phyloP scores from a whole-genome alignment of 2,888 invertebrate genomes.

The Rhagonycha fulva region DNA sequence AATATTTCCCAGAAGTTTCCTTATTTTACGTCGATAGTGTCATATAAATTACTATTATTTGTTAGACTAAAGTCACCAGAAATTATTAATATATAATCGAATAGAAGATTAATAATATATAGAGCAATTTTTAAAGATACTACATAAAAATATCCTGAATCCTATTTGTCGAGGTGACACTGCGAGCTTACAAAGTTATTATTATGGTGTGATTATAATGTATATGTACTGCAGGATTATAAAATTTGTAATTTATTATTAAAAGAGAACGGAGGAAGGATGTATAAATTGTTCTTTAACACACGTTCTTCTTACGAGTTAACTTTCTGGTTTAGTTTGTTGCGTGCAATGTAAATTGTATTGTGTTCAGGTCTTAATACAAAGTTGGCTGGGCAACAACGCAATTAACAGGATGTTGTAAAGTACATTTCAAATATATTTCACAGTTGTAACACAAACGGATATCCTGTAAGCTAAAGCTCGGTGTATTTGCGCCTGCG shows the following conservation, averaged over 20 bases:
- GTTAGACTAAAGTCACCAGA: conserved; percentile 2
- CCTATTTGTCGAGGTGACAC: not conserved
- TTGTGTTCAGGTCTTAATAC: conserved; percentile 40
- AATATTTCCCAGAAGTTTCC: not conserved
- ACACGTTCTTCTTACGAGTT: conserved; percentile 15
- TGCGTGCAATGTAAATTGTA: conserved; percentile 38
- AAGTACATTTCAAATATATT: conserved; percentile 35
- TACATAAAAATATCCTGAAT: conserved; percentile 2
- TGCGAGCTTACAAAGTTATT: not conserved
- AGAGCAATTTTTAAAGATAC: not conserved
- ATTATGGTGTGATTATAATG: not conserved
- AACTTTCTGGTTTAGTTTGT: conserved; percentile 35
- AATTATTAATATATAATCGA: conserved; percentile 4
- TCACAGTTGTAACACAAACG: conserved; percentile 29
- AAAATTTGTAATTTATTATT: not conserved
- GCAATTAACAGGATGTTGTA: conserved; percentile 46
- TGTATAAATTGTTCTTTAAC: conserved; percentile 10
- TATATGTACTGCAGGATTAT: not conserved
- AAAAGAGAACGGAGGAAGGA: conserved; percentile 1
- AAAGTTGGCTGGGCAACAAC: conserved; percentile 40
- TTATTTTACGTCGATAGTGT: not conserved
- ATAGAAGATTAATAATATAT: not conserved
- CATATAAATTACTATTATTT: conserved; percentile 4
- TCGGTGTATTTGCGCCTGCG: conserved; percentile 14
- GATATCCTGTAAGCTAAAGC: conserved; percentile 30